Percentiles rank a stretch among this genome's conserved stretches.
Evolutionary conservation across 2,888 invertebrate species (phyloP).

Genomic region (Cryptocheilus praepositus): DNA sequence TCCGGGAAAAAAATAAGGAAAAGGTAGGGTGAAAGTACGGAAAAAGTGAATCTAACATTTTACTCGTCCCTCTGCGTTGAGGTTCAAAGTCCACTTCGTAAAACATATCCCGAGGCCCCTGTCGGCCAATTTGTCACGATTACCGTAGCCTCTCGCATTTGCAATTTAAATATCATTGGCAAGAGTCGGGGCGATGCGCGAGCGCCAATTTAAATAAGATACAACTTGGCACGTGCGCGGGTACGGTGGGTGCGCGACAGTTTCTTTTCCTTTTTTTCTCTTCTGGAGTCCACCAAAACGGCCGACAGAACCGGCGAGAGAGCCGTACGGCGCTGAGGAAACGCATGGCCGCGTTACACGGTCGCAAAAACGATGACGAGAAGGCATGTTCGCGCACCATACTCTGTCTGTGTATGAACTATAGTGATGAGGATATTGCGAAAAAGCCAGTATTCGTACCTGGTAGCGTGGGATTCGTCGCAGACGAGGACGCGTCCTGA

Average conservation of each 20-base stretch:
- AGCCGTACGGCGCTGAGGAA: background rate
- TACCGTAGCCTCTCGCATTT: too few species aligned
- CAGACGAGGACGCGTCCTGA: slow-evolving; percentile 58
- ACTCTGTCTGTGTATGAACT: too few species aligned
- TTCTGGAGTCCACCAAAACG: too few species aligned
- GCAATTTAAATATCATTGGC: too few species aligned
- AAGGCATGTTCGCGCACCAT: too few species aligned
- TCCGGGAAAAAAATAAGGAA: background rate
- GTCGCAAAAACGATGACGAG: background rate
- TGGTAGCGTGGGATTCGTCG: slow-evolving; percentile 54
- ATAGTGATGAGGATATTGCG: background rate
- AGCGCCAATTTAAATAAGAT: background rate
- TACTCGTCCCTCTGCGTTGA: background rate
- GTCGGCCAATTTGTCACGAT: too few species aligned
- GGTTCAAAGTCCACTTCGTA: too few species aligned
- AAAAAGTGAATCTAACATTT: too few species aligned
- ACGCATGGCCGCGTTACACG: background rate
- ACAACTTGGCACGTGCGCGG: slow-evolving; percentile 3
- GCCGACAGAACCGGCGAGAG: too few species aligned
- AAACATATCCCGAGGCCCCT: too few species aligned
- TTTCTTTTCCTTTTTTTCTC: background rate
- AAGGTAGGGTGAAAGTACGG: background rate
- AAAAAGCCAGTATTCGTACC: slow-evolving; percentile 32
- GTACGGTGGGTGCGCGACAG: background rate
- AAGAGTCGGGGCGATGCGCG: too few species aligned